Conservation (phyloP, 2,888 invertebrate species). For the Druceiella hillmani region DNA sequence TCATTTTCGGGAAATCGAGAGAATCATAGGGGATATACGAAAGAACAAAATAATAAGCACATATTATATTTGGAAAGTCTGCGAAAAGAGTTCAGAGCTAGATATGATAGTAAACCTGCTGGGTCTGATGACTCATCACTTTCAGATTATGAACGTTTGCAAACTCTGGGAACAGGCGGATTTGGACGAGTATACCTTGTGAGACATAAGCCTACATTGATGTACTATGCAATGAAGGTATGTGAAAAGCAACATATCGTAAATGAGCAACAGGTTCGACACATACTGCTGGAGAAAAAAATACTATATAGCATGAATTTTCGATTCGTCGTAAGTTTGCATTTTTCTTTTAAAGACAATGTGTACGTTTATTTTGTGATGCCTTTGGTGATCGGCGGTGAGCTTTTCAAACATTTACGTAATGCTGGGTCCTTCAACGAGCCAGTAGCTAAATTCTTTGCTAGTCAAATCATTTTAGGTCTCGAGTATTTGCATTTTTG, state of each 20-base stretch:
- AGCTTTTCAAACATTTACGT: conserved; percentile 74
- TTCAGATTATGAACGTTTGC: conserved; percentile 70
- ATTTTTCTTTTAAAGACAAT: conserved; percentile 79
- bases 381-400: conserved; percentile 79
- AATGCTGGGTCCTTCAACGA: conserved; percentile 63
- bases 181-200: conserved; percentile 82
- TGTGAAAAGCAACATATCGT: conserved; percentile 80
- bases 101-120: no score
- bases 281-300: conserved; percentile 83
- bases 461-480: conserved; percentile 80
- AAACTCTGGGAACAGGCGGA: conserved; percentile 81
- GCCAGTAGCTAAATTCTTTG: conserved; percentile 77
- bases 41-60: neutral
- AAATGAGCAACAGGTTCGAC: conserved; percentile 82
- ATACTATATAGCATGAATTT: conserved; percentile 78
- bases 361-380: conserved; percentile 78
- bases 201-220: conserved; percentile 55
- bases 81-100: neutral
- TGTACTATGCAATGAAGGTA: conserved; percentile 84
- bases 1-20: neutral
- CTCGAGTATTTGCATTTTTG: conserved; percentile 88
- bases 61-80: neutral
- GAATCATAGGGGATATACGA: neutral
- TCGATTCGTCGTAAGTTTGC: conserved; percentile 78
- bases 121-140: no score